Evolutionary conservation across 2,888 invertebrate species (phyloP).

Genomic region (Xestia rhomboidea): DNA sequence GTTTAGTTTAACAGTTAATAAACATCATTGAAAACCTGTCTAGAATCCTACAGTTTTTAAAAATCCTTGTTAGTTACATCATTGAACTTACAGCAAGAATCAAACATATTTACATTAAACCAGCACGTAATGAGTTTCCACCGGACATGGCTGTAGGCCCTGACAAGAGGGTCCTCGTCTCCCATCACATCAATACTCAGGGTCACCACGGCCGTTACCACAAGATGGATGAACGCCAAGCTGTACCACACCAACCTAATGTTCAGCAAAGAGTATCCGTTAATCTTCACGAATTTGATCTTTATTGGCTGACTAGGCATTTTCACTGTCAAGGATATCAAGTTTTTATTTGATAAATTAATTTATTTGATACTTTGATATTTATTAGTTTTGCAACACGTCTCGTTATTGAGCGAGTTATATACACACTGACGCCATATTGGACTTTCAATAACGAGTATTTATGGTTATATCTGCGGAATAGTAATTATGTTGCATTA

Average conservation of each 20-base stretch:
- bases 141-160: conserved; percentile 67
- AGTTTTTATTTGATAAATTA: background rate
- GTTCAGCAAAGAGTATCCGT: conserved; percentile 41
- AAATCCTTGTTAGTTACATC: background rate
- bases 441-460: background rate
- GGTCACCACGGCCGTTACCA: conserved; percentile 68
- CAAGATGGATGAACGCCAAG: conserved; percentile 68
- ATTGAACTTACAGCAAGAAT: conserved; percentile 1
- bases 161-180: conserved; percentile 73
- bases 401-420: background rate
- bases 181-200: conserved; percentile 73
- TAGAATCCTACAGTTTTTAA: background rate
- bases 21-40: background rate
- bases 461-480: background rate
- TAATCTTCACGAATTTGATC: conserved; percentile 26
- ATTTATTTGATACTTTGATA: background rate
- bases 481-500: background rate
- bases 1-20: background rate
- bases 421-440: conserved; percentile 10
- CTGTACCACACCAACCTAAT: conserved; percentile 45
- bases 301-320: conserved; percentile 3
- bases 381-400: background rate
- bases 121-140: conserved; percentile 78
- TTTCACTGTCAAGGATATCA: background rate
- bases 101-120: conserved; percentile 77